Percentiles rank a stretch among this genome's conserved stretches.
Evolutionary conservation across 2,797 vertebrate species (phyloP).

Genomic region (Sebastes kiyomatsui): DNA sequence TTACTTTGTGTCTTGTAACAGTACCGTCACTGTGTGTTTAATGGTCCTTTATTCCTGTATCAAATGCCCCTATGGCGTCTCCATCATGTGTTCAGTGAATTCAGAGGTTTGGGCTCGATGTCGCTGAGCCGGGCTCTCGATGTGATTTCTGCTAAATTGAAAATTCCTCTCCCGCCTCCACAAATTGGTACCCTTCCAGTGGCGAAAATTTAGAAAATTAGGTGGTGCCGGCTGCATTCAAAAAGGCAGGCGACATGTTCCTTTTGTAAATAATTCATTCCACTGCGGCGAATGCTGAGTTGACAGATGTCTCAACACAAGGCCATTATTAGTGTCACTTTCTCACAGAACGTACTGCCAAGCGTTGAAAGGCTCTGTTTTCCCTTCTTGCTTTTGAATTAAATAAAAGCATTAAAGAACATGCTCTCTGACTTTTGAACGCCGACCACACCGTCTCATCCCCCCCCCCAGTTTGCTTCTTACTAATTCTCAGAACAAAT

Average conservation of each 20-base stretch:
- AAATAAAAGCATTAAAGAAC: conserved; percentile 38
- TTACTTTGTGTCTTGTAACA: not conserved
- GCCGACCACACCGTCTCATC: not conserved
- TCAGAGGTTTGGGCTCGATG: not conserved
- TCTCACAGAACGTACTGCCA: conserved; percentile 27
- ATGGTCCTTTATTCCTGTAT: not conserved
- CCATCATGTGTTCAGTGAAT: not conserved
- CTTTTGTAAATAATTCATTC: conserved; percentile 57
- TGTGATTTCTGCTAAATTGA: conserved; percentile 54
- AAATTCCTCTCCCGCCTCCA: conserved; percentile 49
- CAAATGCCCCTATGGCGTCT: not conserved
- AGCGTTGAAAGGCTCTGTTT: conserved; percentile 48
- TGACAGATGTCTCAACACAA: conserved; percentile 56
- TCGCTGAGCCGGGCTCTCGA: not conserved
- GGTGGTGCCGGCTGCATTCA: conserved; percentile 49
- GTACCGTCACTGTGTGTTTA: not conserved
- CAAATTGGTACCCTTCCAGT: conserved; percentile 63
- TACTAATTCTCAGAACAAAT: conserved; percentile 15
- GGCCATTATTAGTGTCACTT: conserved; percentile 73
- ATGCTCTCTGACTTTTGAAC: not conserved
- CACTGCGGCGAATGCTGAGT: conserved; percentile 35
- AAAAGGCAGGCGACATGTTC: conserved; percentile 29
- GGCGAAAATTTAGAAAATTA: conserved; percentile 67
- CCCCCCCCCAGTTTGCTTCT: not conserved
- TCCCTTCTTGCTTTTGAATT: conserved; percentile 37